Evolutionary conservation across 1,140 invertebrate species (phyloP).

Genomic region (Chionoecetes opilio): DNA sequence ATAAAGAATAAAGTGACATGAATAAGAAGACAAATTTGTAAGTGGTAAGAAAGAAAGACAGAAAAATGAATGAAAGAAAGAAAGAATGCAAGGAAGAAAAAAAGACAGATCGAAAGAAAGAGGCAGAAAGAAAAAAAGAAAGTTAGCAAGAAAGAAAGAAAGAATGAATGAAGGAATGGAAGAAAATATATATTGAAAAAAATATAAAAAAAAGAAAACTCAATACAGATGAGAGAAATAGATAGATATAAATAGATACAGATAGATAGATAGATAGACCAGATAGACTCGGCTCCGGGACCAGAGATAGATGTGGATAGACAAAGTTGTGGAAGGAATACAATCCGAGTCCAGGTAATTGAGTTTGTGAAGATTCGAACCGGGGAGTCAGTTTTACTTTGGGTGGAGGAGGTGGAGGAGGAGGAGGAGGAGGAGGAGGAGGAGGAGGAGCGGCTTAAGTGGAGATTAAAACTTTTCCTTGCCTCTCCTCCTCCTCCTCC

Average conservation of each 20-base stretch:
- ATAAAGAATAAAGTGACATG: too few species aligned
- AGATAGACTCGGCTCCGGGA: too few species aligned
- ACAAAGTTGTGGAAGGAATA: background rate
- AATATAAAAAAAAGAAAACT: too few species aligned
- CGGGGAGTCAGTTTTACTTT: background rate
- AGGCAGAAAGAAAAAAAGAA: background rate
- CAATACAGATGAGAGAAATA: too few species aligned
- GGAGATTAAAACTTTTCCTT: background rate
- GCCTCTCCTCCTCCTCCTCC: slow-evolving; percentile 20
- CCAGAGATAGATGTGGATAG: too few species aligned
- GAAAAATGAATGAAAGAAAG: too few species aligned
- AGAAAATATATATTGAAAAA: too few species aligned
- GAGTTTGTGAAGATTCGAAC: background rate
- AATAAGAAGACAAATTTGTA: too few species aligned
- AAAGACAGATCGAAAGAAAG: background rate
- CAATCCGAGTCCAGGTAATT: background rate
- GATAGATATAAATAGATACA: too few species aligned
- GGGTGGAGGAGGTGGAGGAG: background rate
- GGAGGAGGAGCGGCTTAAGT: slow-evolving; percentile 12
- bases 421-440: background rate
- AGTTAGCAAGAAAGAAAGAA: background rate
- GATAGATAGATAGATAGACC: too few species aligned
- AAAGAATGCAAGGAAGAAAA: too few species aligned
- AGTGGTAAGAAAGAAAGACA: too few species aligned
- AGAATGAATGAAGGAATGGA: background rate